Conservation (phyloP, 2,113 vertebrate genomes). For the Rhadina sibilatrix region DNA sequence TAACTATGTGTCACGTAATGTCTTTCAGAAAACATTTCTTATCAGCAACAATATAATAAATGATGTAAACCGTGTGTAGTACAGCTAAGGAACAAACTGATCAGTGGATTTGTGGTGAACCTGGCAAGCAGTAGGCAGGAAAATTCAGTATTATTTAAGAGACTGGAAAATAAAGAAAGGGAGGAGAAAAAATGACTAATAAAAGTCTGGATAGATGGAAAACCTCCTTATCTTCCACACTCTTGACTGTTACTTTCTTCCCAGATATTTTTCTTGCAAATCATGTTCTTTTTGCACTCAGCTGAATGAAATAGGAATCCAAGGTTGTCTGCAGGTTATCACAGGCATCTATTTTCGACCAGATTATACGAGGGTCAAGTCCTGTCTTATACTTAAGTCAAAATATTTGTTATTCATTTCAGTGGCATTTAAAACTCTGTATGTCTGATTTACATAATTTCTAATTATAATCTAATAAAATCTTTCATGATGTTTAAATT, state of each 20-base stretch:
- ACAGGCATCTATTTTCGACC: not conserved
- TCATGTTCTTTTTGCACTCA: not conserved
- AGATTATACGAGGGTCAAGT: not conserved
- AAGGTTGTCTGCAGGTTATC: not conserved
- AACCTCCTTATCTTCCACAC: not conserved
- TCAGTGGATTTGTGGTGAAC: accelerated
- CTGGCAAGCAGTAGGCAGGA: not conserved
- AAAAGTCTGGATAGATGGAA: not conserved
- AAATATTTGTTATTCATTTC: not conserved
- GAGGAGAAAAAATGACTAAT: not conserved
- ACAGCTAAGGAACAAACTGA: not conserved
- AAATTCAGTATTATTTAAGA: not conserved
- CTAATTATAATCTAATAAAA: not conserved
- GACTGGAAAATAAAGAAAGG: not conserved
- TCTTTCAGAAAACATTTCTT: not conserved
- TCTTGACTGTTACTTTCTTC: not conserved
- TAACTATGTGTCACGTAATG: not conserved
- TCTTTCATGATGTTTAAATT: not conserved
- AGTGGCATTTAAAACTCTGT: not conserved
- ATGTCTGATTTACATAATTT: not conserved
- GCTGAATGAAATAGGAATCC: not conserved
- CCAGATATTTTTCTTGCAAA: not conserved
- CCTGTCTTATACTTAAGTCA: not conserved
- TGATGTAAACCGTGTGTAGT: not conserved
- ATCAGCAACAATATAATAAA: not conserved